Base-by-base conservation (phyloP, 2,113 vertebrate genomes). In the Pogona vitticeps region DNA sequence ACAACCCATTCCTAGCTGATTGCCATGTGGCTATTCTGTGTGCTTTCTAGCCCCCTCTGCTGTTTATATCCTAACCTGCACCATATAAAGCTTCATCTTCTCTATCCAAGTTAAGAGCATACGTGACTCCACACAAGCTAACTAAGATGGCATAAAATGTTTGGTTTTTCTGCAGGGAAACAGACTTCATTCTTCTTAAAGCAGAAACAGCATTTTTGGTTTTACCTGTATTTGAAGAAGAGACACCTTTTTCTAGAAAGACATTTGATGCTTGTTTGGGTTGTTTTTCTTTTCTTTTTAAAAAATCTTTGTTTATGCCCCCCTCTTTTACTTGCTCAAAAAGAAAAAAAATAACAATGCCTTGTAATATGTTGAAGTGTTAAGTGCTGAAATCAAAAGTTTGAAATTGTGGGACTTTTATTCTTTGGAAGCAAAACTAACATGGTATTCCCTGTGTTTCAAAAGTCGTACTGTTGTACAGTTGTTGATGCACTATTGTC, bases 401-500 rank as follows among this genome's bases (percentile, higher is more conserved):
- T 96, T 95, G 95, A 91, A 95, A 94, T 92, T 91, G 94, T 96
- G 95, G 93, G 95, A 95, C 94, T 96, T 93, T 89, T 95, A 94
- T 94, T 95, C 87, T 96, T 95, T 94, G 93, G 94, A 96, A 94
- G 92, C 93, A 90, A 97, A 96, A 91, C 96, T 95, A 95, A 96
- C 92, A 94, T 94, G 92, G 94, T 96, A 94, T 96, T 96, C 94
- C 96, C 94, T 94, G 94, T 97, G 94, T 93, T 95, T 93, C 92
- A 88, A 95, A 96, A 95, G 96, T 96, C 94, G 97, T 98, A 97
- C 97, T 97, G 97, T 97, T 98, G 98, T 98, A 99, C 97, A 98
- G 98, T 98, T 98, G 96, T 96, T 97, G 96, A 98, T 98, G 98
- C 98, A 98, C 97, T 99, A 98, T 98, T 97, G 97, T 97, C 95